Evolutionary conservation across 2,113 vertebrate genomes (phyloP), one percentile per base, ranked within the genome.

Genomic region (Lampris incognitus): DNA sequence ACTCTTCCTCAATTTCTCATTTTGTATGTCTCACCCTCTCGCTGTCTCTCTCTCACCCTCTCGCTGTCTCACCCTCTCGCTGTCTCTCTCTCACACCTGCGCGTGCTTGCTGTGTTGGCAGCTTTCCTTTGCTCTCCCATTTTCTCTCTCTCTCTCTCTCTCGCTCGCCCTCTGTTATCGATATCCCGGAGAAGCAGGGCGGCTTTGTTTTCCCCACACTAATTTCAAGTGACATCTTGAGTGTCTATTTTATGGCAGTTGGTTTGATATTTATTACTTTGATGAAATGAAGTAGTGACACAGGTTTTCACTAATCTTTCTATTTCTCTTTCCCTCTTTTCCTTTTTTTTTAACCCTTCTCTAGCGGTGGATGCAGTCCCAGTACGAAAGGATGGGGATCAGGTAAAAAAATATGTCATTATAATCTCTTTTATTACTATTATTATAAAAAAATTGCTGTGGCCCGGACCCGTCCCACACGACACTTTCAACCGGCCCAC

Each of bases 371-470:
- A 94, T 64, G 93, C 94, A 44, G 93, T 94, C 85, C 93, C 94
- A 11, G 93, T 94, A 60, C 92, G 85, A 82, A 94, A 94, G 89
- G 93, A 94, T 86, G 94, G 93, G 57, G 94, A 95, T 91, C 94
- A 95, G 94, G 94, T 95, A 93, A 89, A 48, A 39, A n/a, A 49
- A 36, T 39, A 10, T 39, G 5, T 42, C 56, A 13, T 73, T 40
- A 69, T 44, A 55, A 72, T 75, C 68, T n/a, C 62, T 42, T 55
- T 44, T 39, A 46, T 24, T 24, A 24, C 24, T 24, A 24, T 24
- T 24, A 24, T 24, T 24, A 24, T 24, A 24, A 24, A 24, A 24
- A 24, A 24, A 24, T 24, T 24, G 24, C 24, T 24, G 24, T 24
- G 24, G 24, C 24, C 24, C 24, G 24, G 24, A 24, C 24, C 24